phyloP scores from a whole-genome alignment of 2,113 vertebrate species.

The Daboia siamensis region DNA sequence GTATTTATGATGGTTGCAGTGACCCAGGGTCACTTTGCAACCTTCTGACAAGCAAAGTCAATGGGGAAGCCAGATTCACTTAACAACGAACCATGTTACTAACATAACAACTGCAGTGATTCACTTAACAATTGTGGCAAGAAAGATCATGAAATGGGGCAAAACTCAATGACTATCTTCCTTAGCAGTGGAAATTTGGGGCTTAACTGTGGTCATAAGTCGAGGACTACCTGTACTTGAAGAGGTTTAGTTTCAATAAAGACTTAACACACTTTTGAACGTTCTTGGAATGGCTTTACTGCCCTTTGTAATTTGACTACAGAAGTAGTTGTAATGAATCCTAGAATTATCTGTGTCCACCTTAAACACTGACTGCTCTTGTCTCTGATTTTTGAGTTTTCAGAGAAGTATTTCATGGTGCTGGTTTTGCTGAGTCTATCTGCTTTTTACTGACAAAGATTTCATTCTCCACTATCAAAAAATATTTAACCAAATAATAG shows the following conservation, averaged over 20 bases:
- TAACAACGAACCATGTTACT: not conserved
- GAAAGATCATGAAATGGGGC: not conserved
- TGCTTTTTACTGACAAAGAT: not conserved
- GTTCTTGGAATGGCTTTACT: not conserved
- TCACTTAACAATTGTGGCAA: not conserved
- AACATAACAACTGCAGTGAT: not conserved
- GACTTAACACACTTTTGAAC: not conserved
- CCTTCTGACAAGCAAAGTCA: not conserved
- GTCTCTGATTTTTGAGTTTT: not conserved
- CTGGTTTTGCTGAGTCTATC: not conserved
- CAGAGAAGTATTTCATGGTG: not conserved
- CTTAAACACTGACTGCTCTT: not conserved
- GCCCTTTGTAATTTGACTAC: not conserved
- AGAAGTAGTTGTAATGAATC: not conserved
- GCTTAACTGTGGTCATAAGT: not conserved
- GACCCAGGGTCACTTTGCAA: not conserved
- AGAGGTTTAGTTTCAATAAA: conserved; percentile 18
- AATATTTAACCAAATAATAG: not conserved
- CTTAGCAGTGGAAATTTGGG: not conserved
- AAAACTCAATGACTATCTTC: not conserved
- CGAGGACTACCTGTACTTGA: conserved; percentile 4
- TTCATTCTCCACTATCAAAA: not conserved
- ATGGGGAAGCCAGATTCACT: not conserved
- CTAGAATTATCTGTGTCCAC: not conserved
- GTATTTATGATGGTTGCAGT: not conserved